Evolutionary conservation across 2,888 invertebrate genomes (phyloP).

Genomic region (Mesoligia furuncula): DNA sequence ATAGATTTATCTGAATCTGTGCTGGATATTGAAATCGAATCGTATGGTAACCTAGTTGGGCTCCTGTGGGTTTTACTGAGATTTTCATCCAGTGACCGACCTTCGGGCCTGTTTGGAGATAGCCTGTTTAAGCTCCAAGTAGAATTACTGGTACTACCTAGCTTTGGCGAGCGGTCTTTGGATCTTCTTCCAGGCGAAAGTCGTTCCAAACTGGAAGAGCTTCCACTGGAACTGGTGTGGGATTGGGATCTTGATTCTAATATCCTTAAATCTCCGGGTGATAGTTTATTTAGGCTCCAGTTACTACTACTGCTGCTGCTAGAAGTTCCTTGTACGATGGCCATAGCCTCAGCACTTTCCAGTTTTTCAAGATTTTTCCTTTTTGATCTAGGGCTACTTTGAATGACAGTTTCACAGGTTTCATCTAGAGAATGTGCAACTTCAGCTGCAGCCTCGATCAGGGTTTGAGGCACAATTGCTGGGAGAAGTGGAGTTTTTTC

Average conservation of each 20-base stretch:
- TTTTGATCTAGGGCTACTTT: slow-evolving; percentile 90
- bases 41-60: slow-evolving; percentile 87
- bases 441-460: slow-evolving; percentile 92
- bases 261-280: slow-evolving; percentile 87
- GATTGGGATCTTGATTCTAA: slow-evolving; percentile 88
- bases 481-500: slow-evolving; percentile 73
- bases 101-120: slow-evolving; percentile 88
- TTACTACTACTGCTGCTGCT: slow-evolving; percentile 89
- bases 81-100: slow-evolving; percentile 87
- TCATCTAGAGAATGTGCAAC: slow-evolving; percentile 92
- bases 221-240: slow-evolving; percentile 89
- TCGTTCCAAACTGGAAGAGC: slow-evolving; percentile 87
- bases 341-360: slow-evolving; percentile 86
- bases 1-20: slow-evolving; percentile 89
- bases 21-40: slow-evolving; percentile 88
- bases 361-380: slow-evolving; percentile 88
- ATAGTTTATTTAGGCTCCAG: slow-evolving; percentile 89
- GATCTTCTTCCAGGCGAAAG: slow-evolving; percentile 88
- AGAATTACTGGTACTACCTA: slow-evolving; percentile 88
- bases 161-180: slow-evolving; percentile 88
- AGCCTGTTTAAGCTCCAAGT: slow-evolving; percentile 88
- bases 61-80: slow-evolving; percentile 86
- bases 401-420: slow-evolving; percentile 92
- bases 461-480: slow-evolving; percentile 83
- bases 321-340: slow-evolving; percentile 87